Evolutionary conservation across 1,140 invertebrate species (phyloP).

Genomic region (Polyergus mexicanus): DNA sequence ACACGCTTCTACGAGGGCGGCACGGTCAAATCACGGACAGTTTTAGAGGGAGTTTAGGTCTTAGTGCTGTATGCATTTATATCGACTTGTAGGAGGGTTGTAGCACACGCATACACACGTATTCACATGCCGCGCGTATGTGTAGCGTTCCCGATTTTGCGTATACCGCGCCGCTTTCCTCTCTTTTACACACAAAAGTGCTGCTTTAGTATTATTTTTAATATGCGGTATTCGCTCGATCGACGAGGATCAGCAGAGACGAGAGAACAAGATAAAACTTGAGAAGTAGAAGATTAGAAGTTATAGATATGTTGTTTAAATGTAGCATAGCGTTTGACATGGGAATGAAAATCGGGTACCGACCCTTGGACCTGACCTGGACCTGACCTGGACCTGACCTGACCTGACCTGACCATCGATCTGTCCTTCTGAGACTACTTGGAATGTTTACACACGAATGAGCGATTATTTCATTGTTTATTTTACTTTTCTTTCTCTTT

Average conservation of each 20-base stretch:
- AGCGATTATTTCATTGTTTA: conserved; percentile 61
- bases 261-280: conserved; percentile 57
- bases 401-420: conserved; percentile 71
- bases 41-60: conserved; percentile 78
- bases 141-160: conserved; percentile 60
- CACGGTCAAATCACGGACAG: conserved; percentile 48
- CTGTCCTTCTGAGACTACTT: conserved; percentile 67
- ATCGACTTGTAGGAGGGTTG: conserved; percentile 71
- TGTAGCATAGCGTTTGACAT: conserved; percentile 80
- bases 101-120: conserved; percentile 28
- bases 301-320: conserved; percentile 74
- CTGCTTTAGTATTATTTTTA: conserved; percentile 73
- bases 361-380: conserved; percentile 68
- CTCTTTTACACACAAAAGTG: conserved; percentile 56
- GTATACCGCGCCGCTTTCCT: conserved; percentile 61
- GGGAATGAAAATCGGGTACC: conserved; percentile 78
- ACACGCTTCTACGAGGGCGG: conserved; percentile 32
- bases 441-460: conserved; percentile 64
- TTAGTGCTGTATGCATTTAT: conserved; percentile 83
- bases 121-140: conserved; percentile 4
- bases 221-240: conserved; percentile 64
- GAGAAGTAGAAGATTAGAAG: conserved; percentile 72
- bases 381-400: conserved; percentile 68
- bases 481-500: conserved; percentile 21
- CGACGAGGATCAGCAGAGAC: conserved; percentile 39